Percentiles rank a stretch among this genome's conserved stretches.
phyloP scores from a whole-genome alignment of 2,888 invertebrate species.

The Brachynemurus nebulosus region DNA sequence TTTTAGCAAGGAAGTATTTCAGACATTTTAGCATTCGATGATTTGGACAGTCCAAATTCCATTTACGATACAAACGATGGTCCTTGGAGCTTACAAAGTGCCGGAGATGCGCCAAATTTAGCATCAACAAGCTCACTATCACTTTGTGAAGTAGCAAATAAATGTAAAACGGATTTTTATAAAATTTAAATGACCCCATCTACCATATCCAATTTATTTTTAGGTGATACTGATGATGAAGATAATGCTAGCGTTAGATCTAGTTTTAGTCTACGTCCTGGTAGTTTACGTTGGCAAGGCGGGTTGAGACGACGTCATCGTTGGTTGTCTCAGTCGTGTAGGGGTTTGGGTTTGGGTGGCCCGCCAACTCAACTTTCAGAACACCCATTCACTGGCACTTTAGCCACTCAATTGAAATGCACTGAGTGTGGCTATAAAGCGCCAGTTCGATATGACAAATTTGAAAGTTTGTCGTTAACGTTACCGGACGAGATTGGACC shows the following conservation, averaged over 20 bases:
- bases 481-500: slow-evolving; percentile 50
- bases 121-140: slow-evolving; percentile 13
- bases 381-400: slow-evolving; percentile 60
- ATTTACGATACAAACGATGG: slow-evolving; percentile 30
- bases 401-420: slow-evolving; percentile 65
- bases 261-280: slow-evolving; percentile 23
- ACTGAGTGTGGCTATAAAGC: slow-evolving; percentile 59
- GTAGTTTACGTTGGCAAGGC: slow-evolving; percentile 27
- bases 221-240: slow-evolving; percentile 6
- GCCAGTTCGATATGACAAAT: slow-evolving; percentile 81
- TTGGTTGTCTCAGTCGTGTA: slow-evolving; percentile 27
- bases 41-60: slow-evolving; percentile 30
- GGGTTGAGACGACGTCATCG: slow-evolving; percentile 11
- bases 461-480: slow-evolving; percentile 76
- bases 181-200: neutral
- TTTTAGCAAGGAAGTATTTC: slow-evolving; percentile 54
- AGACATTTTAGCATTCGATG: slow-evolving; percentile 50
- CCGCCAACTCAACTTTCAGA: slow-evolving; percentile 32
- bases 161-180: neutral
- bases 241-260: neutral
- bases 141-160: slow-evolving; percentile 14
- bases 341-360: slow-evolving; percentile 32
- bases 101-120: slow-evolving; percentile 18
- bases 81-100: slow-evolving; percentile 28
- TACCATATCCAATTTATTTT: neutral